These are phyloP conservation scores for Nesidiocoris tenuis DNA, from an alignment of 2,888 invertebrate genomes.

Conservation along the genomic window DNA sequence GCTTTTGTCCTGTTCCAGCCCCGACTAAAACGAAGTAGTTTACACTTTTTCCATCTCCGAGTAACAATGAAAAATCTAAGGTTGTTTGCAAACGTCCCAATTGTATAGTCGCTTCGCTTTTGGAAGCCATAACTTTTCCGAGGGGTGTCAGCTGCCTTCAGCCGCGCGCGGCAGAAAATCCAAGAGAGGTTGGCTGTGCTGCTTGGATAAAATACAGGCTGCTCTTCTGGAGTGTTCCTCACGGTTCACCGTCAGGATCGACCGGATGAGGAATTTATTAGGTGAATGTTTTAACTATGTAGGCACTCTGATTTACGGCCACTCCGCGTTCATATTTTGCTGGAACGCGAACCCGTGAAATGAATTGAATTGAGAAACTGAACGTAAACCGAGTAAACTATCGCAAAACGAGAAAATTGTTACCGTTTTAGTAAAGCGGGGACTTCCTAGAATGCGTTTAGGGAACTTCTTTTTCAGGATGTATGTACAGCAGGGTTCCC, in stretches of 20 bases:
- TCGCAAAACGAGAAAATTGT: too few species aligned
- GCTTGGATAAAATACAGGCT: neutral
- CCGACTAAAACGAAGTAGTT: neutral
- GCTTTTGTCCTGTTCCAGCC: conserved; percentile 14
- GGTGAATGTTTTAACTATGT: neutral
- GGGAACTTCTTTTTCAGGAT: too few species aligned
- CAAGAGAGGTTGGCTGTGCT: neutral
- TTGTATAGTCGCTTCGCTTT: neutral
- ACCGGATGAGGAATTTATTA: neutral
- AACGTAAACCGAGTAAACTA: too few species aligned
- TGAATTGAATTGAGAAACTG: too few species aligned
- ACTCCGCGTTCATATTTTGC: neutral
- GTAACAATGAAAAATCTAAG: neutral
- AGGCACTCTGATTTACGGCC: neutral
- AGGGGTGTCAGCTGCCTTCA: neutral
- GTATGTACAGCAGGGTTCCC: too few species aligned
- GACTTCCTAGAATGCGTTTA: too few species aligned
- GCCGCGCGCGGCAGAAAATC: neutral
- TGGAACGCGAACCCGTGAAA: too few species aligned
- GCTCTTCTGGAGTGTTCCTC: neutral
- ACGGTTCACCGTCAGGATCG: neutral
- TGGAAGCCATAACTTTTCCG: neutral
- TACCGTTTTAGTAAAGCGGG: too few species aligned
- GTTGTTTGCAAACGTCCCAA: neutral
- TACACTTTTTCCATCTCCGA: neutral